Evolutionary conservation across 1,140 invertebrate species (phyloP).

Genomic region (Drosophila malerkotliana): DNA sequence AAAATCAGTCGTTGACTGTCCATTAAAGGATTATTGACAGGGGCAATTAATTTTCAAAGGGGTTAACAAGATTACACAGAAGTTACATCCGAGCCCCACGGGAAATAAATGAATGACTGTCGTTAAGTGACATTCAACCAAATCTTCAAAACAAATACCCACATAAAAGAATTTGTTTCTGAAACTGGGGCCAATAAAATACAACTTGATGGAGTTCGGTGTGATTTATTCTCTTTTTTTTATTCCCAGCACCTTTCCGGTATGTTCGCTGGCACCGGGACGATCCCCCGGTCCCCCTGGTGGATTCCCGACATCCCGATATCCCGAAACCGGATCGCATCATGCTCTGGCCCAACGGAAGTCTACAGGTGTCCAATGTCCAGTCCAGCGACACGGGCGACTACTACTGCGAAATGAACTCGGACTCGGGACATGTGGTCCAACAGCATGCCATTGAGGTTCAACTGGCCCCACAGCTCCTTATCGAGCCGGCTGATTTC

Average conservation of each 20-base stretch:
- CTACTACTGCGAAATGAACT: slow-evolving; percentile 89
- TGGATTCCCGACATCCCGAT: slow-evolving; percentile 86
- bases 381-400: slow-evolving; percentile 88
- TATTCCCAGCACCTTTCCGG: slow-evolving; percentile 54
- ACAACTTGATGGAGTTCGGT: background rate
- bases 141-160: slow-evolving; percentile 2
- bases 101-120: background rate
- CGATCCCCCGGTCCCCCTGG: slow-evolving; percentile 84
- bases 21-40: slow-evolving; percentile 49
- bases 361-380: slow-evolving; percentile 87
- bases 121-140: background rate
- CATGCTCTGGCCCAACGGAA: slow-evolving; percentile 88
- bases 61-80: slow-evolving; percentile 32
- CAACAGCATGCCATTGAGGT: slow-evolving; percentile 91
- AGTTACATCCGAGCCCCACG: background rate
- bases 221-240: background rate
- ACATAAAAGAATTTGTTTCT: background rate
- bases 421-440: slow-evolving; percentile 85
- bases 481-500: slow-evolving; percentile 88
- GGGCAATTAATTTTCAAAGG: slow-evolving; percentile 13
- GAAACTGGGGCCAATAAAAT: background rate
- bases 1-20: slow-evolving; percentile 7
- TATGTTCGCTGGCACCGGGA: slow-evolving; percentile 87
- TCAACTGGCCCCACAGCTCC: slow-evolving; percentile 88
- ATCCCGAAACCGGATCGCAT: slow-evolving; percentile 85